These are phyloP conservation scores for Puntigrus tetrazona DNA, from an alignment of 2,113 vertebrate species.

Conservation along the genomic window DNA sequence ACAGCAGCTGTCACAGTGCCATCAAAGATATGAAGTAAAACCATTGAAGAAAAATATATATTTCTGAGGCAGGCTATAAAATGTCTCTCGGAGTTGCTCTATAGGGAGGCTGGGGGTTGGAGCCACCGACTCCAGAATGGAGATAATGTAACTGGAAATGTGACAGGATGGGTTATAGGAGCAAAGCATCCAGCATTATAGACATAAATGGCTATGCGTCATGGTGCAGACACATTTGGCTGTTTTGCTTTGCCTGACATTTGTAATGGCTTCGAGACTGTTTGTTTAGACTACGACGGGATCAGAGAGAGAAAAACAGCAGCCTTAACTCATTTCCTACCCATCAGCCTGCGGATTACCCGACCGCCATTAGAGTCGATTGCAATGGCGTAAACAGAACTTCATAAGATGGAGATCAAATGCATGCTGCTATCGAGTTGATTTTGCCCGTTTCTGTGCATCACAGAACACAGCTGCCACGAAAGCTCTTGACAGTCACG, in stretches of 20 bases:
- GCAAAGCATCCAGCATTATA: slow-evolving; percentile 51
- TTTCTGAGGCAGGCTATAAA: slow-evolving; percentile 32
- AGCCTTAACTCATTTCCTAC: slow-evolving; percentile 54
- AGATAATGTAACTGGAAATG: slow-evolving; percentile 57
- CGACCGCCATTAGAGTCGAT: slow-evolving; percentile 69
- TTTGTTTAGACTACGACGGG: slow-evolving; percentile 60
- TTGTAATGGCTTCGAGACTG: slow-evolving; percentile 64
- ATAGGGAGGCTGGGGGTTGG: slow-evolving; percentile 15
- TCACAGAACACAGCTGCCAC: slow-evolving; percentile 68
- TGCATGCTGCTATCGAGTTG: slow-evolving; percentile 20
- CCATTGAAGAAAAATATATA: slow-evolving; percentile 24
- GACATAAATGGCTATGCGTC: slow-evolving; percentile 55
- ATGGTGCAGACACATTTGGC: slow-evolving; percentile 30
- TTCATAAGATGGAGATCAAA: slow-evolving; percentile 52
- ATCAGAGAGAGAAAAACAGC: slow-evolving; percentile 36
- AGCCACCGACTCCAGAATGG: slow-evolving; percentile 4
- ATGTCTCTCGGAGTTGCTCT: slow-evolving; percentile 34
- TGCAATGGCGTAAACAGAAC: slow-evolving; percentile 59
- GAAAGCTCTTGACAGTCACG: slow-evolving; percentile 52
- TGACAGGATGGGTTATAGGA: slow-evolving; percentile 52
- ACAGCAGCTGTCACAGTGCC: slow-evolving; percentile 33
- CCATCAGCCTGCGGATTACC: slow-evolving; percentile 54
- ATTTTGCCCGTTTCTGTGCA: slow-evolving; percentile 59
- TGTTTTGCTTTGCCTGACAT: slow-evolving; percentile 55
- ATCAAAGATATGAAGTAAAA: slow-evolving; percentile 34